Evolutionary conservation across 2,113 vertebrate species (phyloP).

Genomic region (Nibea coibor): DNA sequence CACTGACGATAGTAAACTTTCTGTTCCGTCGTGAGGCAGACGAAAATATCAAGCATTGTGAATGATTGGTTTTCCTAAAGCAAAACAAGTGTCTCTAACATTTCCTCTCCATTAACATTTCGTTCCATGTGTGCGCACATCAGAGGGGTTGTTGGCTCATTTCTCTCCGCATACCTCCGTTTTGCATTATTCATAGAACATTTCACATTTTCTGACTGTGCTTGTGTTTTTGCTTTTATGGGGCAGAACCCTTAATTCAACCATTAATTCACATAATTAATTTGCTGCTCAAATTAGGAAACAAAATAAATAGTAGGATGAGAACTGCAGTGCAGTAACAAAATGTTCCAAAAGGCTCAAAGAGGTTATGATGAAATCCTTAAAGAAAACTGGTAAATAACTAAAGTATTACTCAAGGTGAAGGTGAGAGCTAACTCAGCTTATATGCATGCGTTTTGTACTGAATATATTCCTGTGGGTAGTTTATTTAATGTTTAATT

Average conservation of each 20-base stretch:
- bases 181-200: slow-evolving; percentile 45
- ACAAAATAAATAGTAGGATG: slow-evolving; percentile 6
- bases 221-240: slow-evolving; percentile 24
- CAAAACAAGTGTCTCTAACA: slow-evolving; percentile 4
- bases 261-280: slow-evolving; percentile 34
- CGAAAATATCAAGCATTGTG: not conserved
- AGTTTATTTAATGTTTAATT: slow-evolving; percentile 22
- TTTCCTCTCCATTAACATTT: slow-evolving; percentile 37
- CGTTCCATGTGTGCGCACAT: not conserved
- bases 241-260: slow-evolving; percentile 10
- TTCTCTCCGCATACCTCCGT: slow-evolving; percentile 29
- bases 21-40: slow-evolving; percentile 15
- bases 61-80: slow-evolving; percentile 10
- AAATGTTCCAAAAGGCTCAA: not conserved
- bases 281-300: slow-evolving; percentile 39
- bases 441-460: not conserved
- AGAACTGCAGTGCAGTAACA: not conserved
- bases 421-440: not conserved
- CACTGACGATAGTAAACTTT: slow-evolving; percentile 26
- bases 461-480: not conserved
- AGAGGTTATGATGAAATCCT: not conserved
- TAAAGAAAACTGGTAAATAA: not conserved
- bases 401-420: not conserved
- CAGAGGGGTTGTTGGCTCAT: slow-evolving; percentile 20
- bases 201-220: slow-evolving; percentile 29